A percentile compares a stretch with the other conserved stretches of the same genome.
These are phyloP conservation scores for Rhea pennata DNA, from an alignment of 2,113 vertebrate species.

Conservation along the genomic window DNA sequence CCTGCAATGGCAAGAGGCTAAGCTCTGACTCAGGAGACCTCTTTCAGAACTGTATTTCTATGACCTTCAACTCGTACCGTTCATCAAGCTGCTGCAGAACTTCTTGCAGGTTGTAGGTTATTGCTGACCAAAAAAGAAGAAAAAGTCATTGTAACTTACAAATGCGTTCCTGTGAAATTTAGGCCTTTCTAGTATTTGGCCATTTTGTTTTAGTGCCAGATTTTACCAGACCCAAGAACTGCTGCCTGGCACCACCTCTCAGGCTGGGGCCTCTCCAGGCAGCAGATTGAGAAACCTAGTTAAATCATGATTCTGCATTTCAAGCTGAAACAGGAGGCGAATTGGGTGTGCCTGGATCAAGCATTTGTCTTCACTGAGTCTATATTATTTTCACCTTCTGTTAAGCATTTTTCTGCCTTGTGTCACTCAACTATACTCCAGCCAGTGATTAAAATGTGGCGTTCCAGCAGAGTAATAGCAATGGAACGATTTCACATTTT, in stretches of 20 bases:
- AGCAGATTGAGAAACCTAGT: conserved; percentile 40
- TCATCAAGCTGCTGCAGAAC: not conserved
- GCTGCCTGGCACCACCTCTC: conserved; percentile 7
- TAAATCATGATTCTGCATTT: not conserved
- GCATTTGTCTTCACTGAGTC: conserved; percentile 40
- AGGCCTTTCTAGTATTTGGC: not conserved
- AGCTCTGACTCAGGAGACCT: not conserved
- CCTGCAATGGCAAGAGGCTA: not conserved
- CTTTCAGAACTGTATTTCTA: not conserved
- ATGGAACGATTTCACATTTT: conserved; percentile 62
- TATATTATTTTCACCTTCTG: conserved; percentile 35
- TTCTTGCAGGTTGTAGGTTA: not conserved
- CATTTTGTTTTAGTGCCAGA: not conserved
- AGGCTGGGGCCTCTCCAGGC: conserved; percentile 16
- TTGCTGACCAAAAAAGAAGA: not conserved
- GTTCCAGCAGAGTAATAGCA: conserved; percentile 43
- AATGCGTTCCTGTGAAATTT: not conserved
- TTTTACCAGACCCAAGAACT: not conserved
- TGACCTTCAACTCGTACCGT: not conserved
- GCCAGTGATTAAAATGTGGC: conserved; percentile 43
- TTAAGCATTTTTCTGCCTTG: conserved; percentile 49
- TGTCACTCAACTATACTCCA: conserved; percentile 41
- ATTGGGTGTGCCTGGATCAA: conserved; percentile 7
- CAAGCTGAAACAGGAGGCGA: not conserved
- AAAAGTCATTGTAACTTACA: not conserved